Percentiles rank a stretch among this genome's conserved stretches.
Evolutionary conservation across 1,140 invertebrate genomes (phyloP).

Genomic region (Mizuhopecten yessoensis): DNA sequence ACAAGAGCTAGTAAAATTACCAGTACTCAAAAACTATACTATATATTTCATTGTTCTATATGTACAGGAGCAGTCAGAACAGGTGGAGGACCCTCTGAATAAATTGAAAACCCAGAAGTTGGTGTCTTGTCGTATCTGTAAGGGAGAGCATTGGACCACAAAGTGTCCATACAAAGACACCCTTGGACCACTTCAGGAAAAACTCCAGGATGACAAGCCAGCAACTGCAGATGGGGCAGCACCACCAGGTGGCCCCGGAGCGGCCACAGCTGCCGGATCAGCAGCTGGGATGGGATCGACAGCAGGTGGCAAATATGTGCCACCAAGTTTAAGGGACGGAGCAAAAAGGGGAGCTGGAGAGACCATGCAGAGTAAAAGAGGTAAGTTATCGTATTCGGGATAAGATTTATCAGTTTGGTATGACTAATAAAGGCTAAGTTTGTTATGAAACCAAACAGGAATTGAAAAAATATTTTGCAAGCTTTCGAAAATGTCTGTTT

Average conservation of each 20-base stretch:
- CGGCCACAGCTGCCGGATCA: conserved; percentile 37
- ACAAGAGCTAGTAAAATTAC: too few species aligned
- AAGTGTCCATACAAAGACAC: conserved; percentile 98
- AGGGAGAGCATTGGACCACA: conserved; percentile 96
- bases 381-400: conserved; percentile 62
- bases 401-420: too few species aligned
- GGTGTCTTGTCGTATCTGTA: conserved; percentile 97
- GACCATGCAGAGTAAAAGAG: conserved; percentile 85
- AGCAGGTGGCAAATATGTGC: conserved; percentile 87
- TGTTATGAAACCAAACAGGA: too few species aligned
- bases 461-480: too few species aligned
- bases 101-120: conserved; percentile 91
- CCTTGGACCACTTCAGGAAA: conserved; percentile 82
- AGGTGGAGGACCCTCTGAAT: conserved; percentile 92
- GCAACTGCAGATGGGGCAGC: conserved; percentile 60
- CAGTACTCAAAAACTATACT: too few species aligned
- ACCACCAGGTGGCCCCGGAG: conserved; percentile 55
- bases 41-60: too few species aligned
- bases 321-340: conserved; percentile 93
- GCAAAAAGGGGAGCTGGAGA: conserved; percentile 89
- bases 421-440: too few species aligned
- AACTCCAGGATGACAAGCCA: conserved; percentile 70
- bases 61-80: conserved; percentile 66
- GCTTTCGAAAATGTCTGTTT: too few species aligned
- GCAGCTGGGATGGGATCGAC: conserved; percentile 49